phyloP scores from a whole-genome alignment of 2,797 vertebrate species.

The Hypotaenidia philippensis region DNA sequence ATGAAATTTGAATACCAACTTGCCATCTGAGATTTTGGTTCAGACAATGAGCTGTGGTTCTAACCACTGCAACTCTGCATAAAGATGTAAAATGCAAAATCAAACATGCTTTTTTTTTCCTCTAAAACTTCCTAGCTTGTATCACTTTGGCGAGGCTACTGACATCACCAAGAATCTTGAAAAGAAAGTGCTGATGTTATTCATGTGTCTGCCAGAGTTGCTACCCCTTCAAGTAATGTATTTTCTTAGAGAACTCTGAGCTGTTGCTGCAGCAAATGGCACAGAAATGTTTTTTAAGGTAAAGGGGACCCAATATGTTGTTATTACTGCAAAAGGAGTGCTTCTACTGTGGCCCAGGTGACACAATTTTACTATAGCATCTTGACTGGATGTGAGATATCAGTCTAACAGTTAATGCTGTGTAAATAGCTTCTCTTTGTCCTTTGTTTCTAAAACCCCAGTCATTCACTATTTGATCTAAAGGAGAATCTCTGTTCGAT shows the following conservation, averaged over 20 bases:
- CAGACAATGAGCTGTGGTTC: not conserved
- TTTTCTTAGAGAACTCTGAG: not conserved
- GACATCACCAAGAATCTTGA: constrained; percentile 2
- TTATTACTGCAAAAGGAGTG: not conserved
- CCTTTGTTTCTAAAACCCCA: not conserved
- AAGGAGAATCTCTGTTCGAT: not conserved
- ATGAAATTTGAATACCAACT: constrained; percentile 21
- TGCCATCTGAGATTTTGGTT: not conserved
- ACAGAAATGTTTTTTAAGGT: constrained; percentile 15
- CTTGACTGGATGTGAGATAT: not conserved
- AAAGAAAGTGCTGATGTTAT: not conserved
- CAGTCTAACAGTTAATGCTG: not conserved
- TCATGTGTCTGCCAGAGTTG: not conserved
- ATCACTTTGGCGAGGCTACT: not conserved
- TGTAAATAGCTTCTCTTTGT: not conserved
- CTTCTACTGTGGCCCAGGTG: not conserved
- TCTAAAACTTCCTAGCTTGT: not conserved
- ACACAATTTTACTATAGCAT: not conserved
- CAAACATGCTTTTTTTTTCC: not conserved
- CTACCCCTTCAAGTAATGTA: not conserved
- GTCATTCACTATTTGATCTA: not conserved
- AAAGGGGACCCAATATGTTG: not conserved
- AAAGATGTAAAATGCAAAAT: constrained; percentile 1
- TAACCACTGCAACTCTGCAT: not conserved
- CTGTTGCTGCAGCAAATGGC: not conserved